Evolutionary conservation across 2,113 vertebrate genomes (phyloP), one percentile per base, ranked within the genome.

Genomic region (Centrocercus urophasianus): DNA sequence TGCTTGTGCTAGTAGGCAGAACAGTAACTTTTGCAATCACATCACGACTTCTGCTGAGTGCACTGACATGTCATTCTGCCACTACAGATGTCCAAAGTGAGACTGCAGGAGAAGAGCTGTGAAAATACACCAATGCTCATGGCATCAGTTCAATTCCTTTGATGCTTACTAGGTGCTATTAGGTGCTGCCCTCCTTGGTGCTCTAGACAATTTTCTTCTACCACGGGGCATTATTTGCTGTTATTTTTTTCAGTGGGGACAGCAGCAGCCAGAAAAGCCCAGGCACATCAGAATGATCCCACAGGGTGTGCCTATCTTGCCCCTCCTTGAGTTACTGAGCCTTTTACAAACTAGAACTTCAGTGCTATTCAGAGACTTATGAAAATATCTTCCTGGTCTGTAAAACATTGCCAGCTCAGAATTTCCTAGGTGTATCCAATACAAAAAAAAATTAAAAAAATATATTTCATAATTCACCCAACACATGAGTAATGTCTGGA

Each of bases 391-490:
- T 24, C 30, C 32, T 50, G 59, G 28, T 10, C 32, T 38, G 43
- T 63, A 74, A 93, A 83, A 77, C 11, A n/a, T 38, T 34, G 19
- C 16, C 28, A 67, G 8, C 50, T 77, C 60, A 54, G 54, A 83
- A 88, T 77, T 78, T 91, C 47, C 43, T 71, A 71, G 28, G 45
- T 88, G 19, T 63, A 93, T 52, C 40, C 60, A 67, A 52, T 70
- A 81, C 11, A 61, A 81, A 48, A 78, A 19, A 21, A 14, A 54
- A 13, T 70, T 91, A 28, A 57, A 83, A 93, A 94, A 77, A 88
- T 88, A 22, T 83, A 67, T 91, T 89, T 95, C 65, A 66, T 93
- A 87, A 93, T 94, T 93, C 76, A 91, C 66, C 65, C 74, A 93
- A 86, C 81, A 88, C 48, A 72, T 40, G 43, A 91, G 25, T 56